Base-by-base conservation (phyloP, 2,888 invertebrate species). In the Parochlus steinenii region DNA sequence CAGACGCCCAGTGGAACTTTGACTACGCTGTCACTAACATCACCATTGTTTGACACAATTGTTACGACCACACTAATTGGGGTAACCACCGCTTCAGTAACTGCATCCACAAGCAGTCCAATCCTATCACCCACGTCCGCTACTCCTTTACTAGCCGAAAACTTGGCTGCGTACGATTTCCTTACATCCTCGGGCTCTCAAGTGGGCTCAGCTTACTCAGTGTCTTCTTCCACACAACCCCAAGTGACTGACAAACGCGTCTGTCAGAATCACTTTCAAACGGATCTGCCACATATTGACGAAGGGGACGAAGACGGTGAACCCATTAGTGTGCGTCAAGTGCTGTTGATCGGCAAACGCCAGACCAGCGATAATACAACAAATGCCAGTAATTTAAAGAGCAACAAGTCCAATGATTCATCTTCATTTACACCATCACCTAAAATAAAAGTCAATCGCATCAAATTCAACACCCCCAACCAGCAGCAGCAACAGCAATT, bases 281-380 rank as follows among this genome's bases (percentile, higher is more conserved):
- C 14, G 15, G 71, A 76, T 45, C 63, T 82, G 44, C 82, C 81
- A 46, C 82, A 82, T 48, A 82, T 82, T 44, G 77, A 79, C 53
- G 82, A 82, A 54, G 82, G 82, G 56, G 81, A 81, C 58, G 76
- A 77, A 53, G 69, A 71, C 39, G 69, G 69, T 40, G 45, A 53
- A 41, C 52, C 51, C 17, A 47, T 49, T 40, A 50, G 46, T 49
- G 59, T 56, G 40, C 56, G 53, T 42, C 43, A 45, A 30, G 30
- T 18, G 30, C 43, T 50, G 63, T 62, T 58, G 65, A 64, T 26
- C 54, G 64, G 40, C 63, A 63, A 45, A 62, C 65, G 56, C 59
- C 63, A 24, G 62, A 64, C 42, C 30, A 47, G 39, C 43, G 43
- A 41, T 40, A 46, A 45, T 40, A 31, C 42, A 42, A 22, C 33